These are phyloP conservation scores for Ceryle rudis DNA, from an alignment of 2,797 vertebrate genomes.

Conservation along the genomic window DNA sequence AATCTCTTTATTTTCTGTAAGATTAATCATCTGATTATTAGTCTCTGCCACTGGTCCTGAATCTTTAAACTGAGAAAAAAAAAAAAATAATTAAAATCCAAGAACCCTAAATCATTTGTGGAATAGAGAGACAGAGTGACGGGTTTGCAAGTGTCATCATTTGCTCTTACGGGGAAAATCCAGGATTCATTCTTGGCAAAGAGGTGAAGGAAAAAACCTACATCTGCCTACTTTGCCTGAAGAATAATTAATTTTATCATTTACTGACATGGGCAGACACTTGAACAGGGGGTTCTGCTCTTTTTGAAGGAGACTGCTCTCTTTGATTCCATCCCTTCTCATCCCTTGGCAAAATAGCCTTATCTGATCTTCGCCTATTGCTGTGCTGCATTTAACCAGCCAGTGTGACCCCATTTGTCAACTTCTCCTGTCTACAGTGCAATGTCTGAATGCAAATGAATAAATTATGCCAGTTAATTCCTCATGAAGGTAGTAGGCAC, in stretches of 20 bases:
- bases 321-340: background rate
- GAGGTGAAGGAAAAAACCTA: background rate
- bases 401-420: background rate
- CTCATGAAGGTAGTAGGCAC: background rate
- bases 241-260: background rate
- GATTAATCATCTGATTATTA: conserved; percentile 2
- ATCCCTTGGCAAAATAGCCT: background rate
- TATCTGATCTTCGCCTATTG: background rate
- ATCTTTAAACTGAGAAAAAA: background rate
- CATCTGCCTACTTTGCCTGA: background rate
- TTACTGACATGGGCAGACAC: background rate
- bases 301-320: background rate
- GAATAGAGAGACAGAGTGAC: background rate
- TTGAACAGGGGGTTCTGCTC: fast-evolving
- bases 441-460: conserved; percentile 8
- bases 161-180: background rate
- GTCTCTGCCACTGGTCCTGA: background rate
- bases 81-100: background rate
- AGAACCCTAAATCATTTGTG: conserved; percentile 1
- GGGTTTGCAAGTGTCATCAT: background rate
- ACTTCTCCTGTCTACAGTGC: background rate
- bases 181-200: background rate
- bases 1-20: background rate
- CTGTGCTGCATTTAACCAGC: background rate
- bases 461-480: conserved; percentile 47